phyloP scores from a whole-genome alignment of 2,888 invertebrate genomes.

The Rhimphoctona megacephalus region DNA sequence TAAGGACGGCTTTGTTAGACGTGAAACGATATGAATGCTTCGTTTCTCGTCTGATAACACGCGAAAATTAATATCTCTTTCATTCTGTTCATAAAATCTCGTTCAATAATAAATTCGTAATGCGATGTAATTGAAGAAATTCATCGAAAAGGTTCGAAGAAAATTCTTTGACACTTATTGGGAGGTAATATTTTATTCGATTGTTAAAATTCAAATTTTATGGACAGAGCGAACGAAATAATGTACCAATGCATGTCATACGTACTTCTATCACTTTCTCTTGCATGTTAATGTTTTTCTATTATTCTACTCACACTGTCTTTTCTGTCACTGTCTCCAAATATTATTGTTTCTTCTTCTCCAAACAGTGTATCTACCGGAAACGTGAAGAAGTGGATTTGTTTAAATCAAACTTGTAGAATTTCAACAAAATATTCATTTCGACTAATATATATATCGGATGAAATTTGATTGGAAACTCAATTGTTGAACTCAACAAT shows the following conservation, averaged over 20 bases:
- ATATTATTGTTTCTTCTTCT: constrained; percentile 37
- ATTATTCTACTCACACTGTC: constrained; percentile 54
- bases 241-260: constrained; percentile 34
- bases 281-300: constrained; percentile 64
- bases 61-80: background rate
- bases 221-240: constrained; percentile 19
- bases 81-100: constrained; percentile 41
- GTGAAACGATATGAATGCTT: constrained; percentile 29
- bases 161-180: too few species aligned
- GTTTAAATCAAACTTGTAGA: background rate
- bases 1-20: constrained; percentile 13
- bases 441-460: too few species aligned
- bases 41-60: constrained; percentile 27
- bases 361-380: constrained; percentile 11
- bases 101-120: background rate
- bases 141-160: background rate
- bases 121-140: background rate
- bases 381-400: constrained; percentile 16
- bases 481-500: too few species aligned
- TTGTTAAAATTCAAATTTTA: background rate
- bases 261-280: constrained; percentile 46
- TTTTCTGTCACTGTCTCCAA: constrained; percentile 61
- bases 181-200: background rate
- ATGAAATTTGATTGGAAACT: too few species aligned
- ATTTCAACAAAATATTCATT: background rate